These are phyloP conservation scores for Euplagia quadripunctaria DNA, from an alignment of 2,888 invertebrate genomes.

Conservation along the genomic window DNA sequence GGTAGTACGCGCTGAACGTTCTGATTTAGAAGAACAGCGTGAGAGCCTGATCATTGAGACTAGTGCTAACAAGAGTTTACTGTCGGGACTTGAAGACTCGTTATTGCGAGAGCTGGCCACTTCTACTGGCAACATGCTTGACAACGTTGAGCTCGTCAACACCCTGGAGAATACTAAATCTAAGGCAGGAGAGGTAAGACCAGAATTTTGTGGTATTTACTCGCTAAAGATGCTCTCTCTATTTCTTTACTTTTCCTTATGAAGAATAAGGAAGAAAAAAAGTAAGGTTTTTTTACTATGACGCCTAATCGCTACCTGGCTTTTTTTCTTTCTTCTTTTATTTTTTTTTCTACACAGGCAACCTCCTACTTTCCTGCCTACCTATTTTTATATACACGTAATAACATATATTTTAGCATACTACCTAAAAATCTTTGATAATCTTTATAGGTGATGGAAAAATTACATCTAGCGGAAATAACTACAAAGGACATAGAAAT, in stretches of 20 bases:
- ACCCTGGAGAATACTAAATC: slow-evolving; percentile 96
- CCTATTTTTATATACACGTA: neutral
- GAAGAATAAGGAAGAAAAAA: too few species aligned
- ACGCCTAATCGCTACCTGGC: neutral
- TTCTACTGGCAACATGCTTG: slow-evolving; percentile 96
- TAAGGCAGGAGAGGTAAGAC: slow-evolving; percentile 93
- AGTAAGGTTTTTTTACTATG: too few species aligned
- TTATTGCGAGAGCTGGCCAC: slow-evolving; percentile 94
- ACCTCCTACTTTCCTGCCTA: neutral
- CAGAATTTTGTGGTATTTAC: neutral
- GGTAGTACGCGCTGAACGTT: slow-evolving; percentile 94
- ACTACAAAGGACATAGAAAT: slow-evolving; percentile 94
- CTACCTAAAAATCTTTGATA: neutral
- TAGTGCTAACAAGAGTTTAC: slow-evolving; percentile 93
- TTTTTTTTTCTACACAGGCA: neutral
- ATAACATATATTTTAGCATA: too few species aligned
- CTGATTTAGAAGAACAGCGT: slow-evolving; percentile 95
- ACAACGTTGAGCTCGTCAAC: slow-evolving; percentile 94
- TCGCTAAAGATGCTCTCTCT: too few species aligned
- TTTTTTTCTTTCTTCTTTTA: too few species aligned
- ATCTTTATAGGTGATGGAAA: slow-evolving; percentile 88
- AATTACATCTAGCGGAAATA: slow-evolving; percentile 91
- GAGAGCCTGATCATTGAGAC: slow-evolving; percentile 94
- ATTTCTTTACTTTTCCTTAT: neutral
- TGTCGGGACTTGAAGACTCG: slow-evolving; percentile 95